Conservation (phyloP, 2,797 vertebrate genomes). For the Hybognathus amarus region DNA sequence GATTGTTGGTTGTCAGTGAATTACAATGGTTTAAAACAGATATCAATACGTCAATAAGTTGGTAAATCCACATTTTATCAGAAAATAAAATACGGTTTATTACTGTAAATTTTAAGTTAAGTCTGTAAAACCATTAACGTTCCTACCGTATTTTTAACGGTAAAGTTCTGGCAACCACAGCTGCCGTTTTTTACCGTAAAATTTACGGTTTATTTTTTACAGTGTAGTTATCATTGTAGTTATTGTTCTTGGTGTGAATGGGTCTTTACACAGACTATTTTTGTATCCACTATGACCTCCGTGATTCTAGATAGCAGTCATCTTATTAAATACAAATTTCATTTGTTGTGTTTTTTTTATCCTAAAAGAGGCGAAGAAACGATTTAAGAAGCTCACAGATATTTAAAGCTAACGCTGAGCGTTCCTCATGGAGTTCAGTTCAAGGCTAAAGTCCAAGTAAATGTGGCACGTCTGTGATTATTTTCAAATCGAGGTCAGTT, state of each 20-base stretch:
- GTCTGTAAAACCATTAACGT: no score
- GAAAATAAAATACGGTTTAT: no score
- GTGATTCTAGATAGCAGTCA: not conserved
- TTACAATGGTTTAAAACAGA: no score
- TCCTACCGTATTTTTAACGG: no score
- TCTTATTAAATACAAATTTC: not conserved
- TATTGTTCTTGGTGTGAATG: not conserved
- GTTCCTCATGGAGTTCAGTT: slow-evolving; percentile 23
- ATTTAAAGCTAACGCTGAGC: slow-evolving; percentile 8
- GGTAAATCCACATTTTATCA: no score
- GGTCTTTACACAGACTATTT: not conserved
- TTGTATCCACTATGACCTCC: not conserved
- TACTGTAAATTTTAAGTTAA: no score
- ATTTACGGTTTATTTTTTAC: no score
- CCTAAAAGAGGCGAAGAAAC: not conserved
- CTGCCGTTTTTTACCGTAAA: no score
- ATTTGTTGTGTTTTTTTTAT: not conserved
- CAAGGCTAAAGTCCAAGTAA: slow-evolving; percentile 40
- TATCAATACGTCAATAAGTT: no score
- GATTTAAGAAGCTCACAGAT: not conserved
- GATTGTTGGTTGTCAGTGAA: no score
- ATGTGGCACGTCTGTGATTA: slow-evolving; percentile 42
- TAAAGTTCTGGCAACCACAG: no score
- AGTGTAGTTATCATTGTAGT: not conserved
- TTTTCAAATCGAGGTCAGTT: slow-evolving; percentile 51